Evolutionary conservation across 2,888 invertebrate species (phyloP), one percentile per base, ranked within the genome.

Genomic region (Caenorhabditis plicata): DNA sequence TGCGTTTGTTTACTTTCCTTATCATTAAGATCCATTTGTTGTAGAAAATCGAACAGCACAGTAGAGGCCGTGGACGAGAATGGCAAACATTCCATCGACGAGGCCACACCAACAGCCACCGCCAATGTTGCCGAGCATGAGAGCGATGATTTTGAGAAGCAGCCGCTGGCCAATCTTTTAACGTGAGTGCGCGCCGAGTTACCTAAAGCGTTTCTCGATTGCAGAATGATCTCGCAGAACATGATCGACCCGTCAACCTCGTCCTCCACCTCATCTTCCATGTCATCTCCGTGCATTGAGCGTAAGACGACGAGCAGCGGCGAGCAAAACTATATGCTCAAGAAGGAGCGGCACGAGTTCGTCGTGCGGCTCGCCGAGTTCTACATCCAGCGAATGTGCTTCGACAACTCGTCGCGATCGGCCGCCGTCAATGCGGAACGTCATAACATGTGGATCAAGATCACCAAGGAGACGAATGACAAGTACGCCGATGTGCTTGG

Each of bases 301-400:
- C n/a, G n/a, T n/a, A n/a, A n/a, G n/a, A n/a, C n/a, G n/a, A 36
- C 38, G 13, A 35, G 33, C 26, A 22, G 25, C n/a, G 39, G 40
- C 17, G 39, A 42, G 9, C 20, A 20, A 19, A 2, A 19, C n/a
- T 53, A 54, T 31, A 26, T 50, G 17, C 15, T 54, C 31, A 54
- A 55, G 40, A 61, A 61, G 38, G 50, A 61, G n/a, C 54, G 60
- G 31, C 60, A 61, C 22, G 60, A 61, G 19, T 61, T 50, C 15
- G 60, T 61, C 7, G 60, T 61, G 2, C 20, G 33, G 7, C 40
- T 53, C 27, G 62, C 62, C 1, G 55, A 63, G 22, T 35, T 41
- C 38, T 63, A 63, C 43, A 50, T 53, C 48, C 41, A 63, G 17
- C 25, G 57, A 26, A 47, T 63, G 52, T 57, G 52, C 23, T 63